A percentile compares a stretch with the other conserved stretches of the same genome.
These are phyloP conservation scores for Plotosus lineatus DNA, from an alignment of 2,113 vertebrate genomes.

Conservation along the genomic window DNA sequence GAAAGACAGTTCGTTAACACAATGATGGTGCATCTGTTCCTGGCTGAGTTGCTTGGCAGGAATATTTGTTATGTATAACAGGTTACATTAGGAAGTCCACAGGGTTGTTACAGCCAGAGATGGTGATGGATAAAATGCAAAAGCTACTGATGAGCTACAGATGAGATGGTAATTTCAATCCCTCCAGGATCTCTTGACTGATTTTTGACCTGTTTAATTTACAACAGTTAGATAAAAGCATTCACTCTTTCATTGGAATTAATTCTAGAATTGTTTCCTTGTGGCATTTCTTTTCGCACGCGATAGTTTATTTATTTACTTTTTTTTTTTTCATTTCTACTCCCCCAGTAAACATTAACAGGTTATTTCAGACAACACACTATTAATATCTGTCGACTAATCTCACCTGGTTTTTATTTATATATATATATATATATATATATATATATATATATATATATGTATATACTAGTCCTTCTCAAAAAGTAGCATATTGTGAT, in stretches of 20 bases:
- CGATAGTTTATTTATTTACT: background rate
- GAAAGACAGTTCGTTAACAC: constrained; percentile 16
- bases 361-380: background rate
- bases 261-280: background rate
- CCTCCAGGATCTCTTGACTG: constrained; percentile 12
- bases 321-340: background rate
- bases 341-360: background rate
- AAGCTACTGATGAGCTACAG: constrained; percentile 14
- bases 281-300: background rate
- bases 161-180: constrained; percentile 1
- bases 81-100: constrained; percentile 18
- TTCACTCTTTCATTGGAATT: no score
- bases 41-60: constrained; percentile 13
- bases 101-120: constrained; percentile 28
- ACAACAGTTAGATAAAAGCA: background rate
- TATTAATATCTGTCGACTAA: background rate
- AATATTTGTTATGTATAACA: constrained; percentile 41
- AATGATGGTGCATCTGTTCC: constrained; percentile 20
- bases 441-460: background rate
- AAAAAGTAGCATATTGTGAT: no score
- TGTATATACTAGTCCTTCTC: background rate
- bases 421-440: background rate
- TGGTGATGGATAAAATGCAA: constrained; percentile 27
- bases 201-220: background rate
- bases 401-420: background rate